A percentile compares a stretch with the other conserved stretches of the same genome.
Conservation (phyloP, 1,140 invertebrate genomes). For the Harlomillsia oculata region DNA sequence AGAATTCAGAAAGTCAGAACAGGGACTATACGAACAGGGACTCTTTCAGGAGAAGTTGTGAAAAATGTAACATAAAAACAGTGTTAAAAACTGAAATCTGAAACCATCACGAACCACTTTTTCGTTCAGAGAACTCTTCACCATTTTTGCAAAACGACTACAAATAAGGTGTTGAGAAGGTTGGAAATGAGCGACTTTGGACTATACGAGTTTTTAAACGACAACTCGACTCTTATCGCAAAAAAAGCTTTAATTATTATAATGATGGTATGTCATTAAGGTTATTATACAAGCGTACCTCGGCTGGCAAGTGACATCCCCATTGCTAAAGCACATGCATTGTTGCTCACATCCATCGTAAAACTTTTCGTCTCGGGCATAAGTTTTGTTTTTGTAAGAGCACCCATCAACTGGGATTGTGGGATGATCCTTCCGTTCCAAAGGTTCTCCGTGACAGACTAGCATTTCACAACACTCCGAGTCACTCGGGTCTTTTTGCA, state of each 20-base stretch:
- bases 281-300: constrained; percentile 42
- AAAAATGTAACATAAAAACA: no score
- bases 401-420: constrained; percentile 51
- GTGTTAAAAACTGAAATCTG: no score
- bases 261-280: background rate
- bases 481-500: constrained; percentile 36
- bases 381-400: constrained; percentile 60
- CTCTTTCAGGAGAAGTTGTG: no score
- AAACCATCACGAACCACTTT: no score
- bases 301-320: constrained; percentile 59
- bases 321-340: constrained; percentile 63
- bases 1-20: no score
- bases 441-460: constrained; percentile 37
- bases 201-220: background rate
- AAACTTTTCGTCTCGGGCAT: constrained; percentile 59
- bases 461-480: constrained; percentile 41
- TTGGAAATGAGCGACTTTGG: no score
- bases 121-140: no score
- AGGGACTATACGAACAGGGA: no score
- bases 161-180: no score
- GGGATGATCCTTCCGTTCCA: constrained; percentile 31
- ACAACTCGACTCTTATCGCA: no score
- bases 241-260: background rate
- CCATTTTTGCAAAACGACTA: no score
- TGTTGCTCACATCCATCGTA: constrained; percentile 66